Evolutionary conservation across 1,140 invertebrate species (phyloP).

Genomic region (Contarinia nasturtii): DNA sequence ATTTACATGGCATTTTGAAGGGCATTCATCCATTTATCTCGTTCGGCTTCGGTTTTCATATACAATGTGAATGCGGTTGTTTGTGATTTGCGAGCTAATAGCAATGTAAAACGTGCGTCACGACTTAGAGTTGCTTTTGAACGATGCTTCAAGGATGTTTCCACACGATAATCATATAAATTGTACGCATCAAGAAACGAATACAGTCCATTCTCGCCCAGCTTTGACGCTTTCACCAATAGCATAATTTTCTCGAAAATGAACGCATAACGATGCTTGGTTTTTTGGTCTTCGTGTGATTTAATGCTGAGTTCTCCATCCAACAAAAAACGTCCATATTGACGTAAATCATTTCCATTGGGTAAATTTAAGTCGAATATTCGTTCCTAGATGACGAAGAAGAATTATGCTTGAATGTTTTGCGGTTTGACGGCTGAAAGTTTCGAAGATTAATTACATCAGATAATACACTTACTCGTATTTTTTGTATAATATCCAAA

Average conservation of each 20-base stretch:
- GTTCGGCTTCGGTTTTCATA: constrained; percentile 71
- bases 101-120: constrained; percentile 63
- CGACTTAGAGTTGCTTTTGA: constrained; percentile 37
- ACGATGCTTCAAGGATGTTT: constrained; percentile 36
- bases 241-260: constrained; percentile 93
- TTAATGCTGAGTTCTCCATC: constrained; percentile 90
- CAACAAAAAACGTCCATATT: constrained; percentile 76
- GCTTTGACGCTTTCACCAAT: constrained; percentile 70
- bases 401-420: neutral
- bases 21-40: constrained; percentile 80
- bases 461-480: constrained; percentile 36
- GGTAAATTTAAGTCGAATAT: constrained; percentile 67
- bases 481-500: constrained; percentile 73
- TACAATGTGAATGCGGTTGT: constrained; percentile 75
- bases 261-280: constrained; percentile 79
- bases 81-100: constrained; percentile 64
- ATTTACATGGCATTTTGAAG: constrained; percentile 74
- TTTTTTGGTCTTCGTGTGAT: constrained; percentile 71
- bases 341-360: constrained; percentile 54
- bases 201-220: constrained; percentile 67
- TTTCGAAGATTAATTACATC: neutral
- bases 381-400: constrained; percentile 33
- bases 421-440: neutral
- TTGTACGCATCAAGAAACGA: constrained; percentile 73
- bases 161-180: constrained; percentile 69